Conservation (phyloP, 2,888 invertebrate species). For the Agrochola circellaris region DNA sequence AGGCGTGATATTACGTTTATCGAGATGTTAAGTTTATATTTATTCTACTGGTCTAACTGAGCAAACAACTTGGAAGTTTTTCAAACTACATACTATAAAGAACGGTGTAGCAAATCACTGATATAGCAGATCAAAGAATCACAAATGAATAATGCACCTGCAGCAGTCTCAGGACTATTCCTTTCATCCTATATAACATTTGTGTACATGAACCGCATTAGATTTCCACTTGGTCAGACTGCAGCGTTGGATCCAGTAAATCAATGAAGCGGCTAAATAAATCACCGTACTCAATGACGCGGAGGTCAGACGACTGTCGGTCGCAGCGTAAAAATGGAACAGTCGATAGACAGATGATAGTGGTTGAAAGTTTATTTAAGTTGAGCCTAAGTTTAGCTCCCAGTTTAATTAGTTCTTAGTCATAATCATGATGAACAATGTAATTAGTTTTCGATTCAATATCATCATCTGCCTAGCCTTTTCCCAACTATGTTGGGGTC, state of each 20-base stretch:
- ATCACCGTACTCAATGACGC: conserved; percentile 14
- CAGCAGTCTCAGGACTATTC: background rate
- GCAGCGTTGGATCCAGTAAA: conserved; percentile 37
- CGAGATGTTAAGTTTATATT: too few relatives aligned
- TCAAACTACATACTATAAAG: background rate
- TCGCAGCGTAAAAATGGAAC: conserved; percentile 29
- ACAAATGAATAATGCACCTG: background rate
- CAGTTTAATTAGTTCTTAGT: too few relatives aligned
- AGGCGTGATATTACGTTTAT: background rate
- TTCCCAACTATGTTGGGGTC: too few relatives aligned
- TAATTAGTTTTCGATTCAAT: too few relatives aligned
- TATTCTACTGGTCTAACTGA: background rate
- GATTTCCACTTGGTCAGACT: conserved; percentile 27
- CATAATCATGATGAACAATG: background rate
- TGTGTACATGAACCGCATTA: background rate
- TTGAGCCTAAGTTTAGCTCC: conserved; percentile 4
- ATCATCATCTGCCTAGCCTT: too few relatives aligned
- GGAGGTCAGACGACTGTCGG: conserved; percentile 16
- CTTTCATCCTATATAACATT: background rate
- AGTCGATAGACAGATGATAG: too few relatives aligned
- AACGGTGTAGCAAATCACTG: background rate
- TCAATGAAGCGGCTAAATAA: conserved; percentile 43
- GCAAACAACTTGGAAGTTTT: background rate
- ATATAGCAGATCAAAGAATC: background rate
- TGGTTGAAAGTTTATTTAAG: conserved; percentile 27